Percentiles rank a stretch among this genome's conserved stretches.
Evolutionary conservation across 1,140 invertebrate genomes (phyloP).

Genomic region (Phthorimaea operculella): DNA sequence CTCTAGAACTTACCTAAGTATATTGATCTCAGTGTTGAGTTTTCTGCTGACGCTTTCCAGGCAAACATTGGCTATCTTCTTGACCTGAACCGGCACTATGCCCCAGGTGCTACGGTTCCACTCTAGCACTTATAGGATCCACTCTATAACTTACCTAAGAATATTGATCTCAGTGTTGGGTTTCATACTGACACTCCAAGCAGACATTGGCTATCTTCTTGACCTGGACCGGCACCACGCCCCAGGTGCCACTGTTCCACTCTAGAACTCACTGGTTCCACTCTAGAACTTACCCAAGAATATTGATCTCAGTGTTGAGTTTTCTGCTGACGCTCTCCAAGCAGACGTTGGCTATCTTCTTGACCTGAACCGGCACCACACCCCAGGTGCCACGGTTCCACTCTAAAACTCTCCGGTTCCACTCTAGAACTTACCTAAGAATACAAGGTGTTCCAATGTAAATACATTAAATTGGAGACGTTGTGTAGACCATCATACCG

Average conservation of each 20-base stretch:
- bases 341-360: constrained; percentile 42
- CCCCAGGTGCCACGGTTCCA: constrained; percentile 55
- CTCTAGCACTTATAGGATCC: no score
- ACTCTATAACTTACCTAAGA: constrained; percentile 27
- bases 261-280: no score
- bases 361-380: constrained; percentile 50
- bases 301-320: constrained; percentile 52
- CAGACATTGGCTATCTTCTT: constrained; percentile 46
- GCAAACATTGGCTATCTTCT: constrained; percentile 42
- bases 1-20: constrained; percentile 32
- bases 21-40: constrained; percentile 52
- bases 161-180: constrained; percentile 53
- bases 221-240: constrained; percentile 49
- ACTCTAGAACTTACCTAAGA: no score
- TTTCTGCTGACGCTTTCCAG: constrained; percentile 49
- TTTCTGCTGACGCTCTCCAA: constrained; percentile 49
- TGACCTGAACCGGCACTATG: constrained; percentile 50
- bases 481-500: no score
- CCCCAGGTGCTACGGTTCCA: constrained; percentile 55
- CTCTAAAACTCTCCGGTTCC: constrained; percentile 15
- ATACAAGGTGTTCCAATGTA: no score
- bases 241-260: constrained; percentile 51
- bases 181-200: constrained; percentile 50
- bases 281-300: constrained; percentile 31
- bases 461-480: no score